Percentiles rank a stretch among this genome's conserved stretches.
Evolutionary conservation across 2,113 vertebrate species (phyloP).

Genomic region (Rhombomys opimus): DNA sequence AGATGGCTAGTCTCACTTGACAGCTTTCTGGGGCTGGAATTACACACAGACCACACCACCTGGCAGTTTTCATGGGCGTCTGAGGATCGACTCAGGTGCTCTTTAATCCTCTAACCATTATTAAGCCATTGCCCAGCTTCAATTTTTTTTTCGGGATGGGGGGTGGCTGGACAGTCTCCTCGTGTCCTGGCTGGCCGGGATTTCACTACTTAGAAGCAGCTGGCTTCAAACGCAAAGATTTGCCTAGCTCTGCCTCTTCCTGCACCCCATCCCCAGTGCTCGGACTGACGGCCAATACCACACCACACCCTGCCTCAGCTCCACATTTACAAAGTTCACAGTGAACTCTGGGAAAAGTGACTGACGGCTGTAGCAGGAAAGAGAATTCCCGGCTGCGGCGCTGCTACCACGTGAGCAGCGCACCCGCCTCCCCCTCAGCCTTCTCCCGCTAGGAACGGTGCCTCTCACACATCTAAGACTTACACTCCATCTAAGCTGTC

Average conservation of each 20-base stretch:
- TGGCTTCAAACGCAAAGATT: neutral
- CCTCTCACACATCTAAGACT: too few species aligned
- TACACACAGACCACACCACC: neutral
- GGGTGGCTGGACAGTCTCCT: neutral
- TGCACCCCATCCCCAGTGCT: neutral
- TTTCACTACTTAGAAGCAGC: neutral
- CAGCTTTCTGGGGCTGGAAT: neutral
- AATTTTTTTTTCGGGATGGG: neutral
- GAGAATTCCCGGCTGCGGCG: conserved; percentile 13
- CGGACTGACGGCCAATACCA: neutral
- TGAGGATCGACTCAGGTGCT: neutral
- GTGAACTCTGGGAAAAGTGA: neutral
- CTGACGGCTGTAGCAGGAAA: neutral
- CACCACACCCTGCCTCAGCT: neutral
- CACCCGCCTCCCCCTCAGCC: too few species aligned
- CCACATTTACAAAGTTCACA: conserved; percentile 30
- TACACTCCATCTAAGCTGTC: too few species aligned
- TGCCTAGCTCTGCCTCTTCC: neutral
- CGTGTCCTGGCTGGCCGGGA: neutral
- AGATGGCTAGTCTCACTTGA: neutral
- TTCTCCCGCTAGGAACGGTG: neutral
- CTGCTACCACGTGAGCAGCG: neutral
- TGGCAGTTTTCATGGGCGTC: neutral
- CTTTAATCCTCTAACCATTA: neutral
- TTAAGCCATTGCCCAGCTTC: neutral